Conservation (phyloP, 1,140 invertebrate genomes). For the Sitobion miscanthi region DNA sequence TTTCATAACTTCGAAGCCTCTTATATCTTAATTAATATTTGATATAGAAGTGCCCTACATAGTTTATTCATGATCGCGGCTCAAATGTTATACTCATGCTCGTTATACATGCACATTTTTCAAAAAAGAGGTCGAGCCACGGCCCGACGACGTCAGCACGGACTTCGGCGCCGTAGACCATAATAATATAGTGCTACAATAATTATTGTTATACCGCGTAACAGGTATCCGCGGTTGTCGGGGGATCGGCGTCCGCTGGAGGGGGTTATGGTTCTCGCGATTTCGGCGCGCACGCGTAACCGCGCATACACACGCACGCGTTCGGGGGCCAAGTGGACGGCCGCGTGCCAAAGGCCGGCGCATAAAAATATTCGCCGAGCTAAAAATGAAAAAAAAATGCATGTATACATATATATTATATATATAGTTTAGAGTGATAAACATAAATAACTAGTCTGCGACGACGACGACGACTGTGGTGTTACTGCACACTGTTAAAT, state of each 20-base stretch:
- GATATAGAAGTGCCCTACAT: no score
- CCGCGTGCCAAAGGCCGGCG: not conserved
- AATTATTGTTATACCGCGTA: not conserved
- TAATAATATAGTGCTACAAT: no score
- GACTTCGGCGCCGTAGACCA: no score
- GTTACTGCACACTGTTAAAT: conserved; percentile 2
- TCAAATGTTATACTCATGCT: no score
- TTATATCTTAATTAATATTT: no score
- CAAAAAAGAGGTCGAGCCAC: no score
- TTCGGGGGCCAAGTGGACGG: not conserved
- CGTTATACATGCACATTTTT: no score
- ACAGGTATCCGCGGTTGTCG: not conserved
- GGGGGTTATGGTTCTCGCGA: not conserved
- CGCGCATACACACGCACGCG: no score
- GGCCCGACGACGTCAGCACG: no score
- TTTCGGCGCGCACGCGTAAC: not conserved
- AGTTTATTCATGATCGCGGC: no score
- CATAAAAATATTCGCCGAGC: not conserved
- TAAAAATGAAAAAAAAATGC: conserved; percentile 5
- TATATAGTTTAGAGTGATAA: not conserved
- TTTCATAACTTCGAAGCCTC: no score
- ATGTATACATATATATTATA: not conserved
- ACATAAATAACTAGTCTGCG: not conserved
- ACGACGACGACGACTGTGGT: not conserved
- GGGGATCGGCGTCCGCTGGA: no score